Evolutionary conservation across 2,797 vertebrate species (phyloP).

Genomic region (Streptopelia turtur): DNA sequence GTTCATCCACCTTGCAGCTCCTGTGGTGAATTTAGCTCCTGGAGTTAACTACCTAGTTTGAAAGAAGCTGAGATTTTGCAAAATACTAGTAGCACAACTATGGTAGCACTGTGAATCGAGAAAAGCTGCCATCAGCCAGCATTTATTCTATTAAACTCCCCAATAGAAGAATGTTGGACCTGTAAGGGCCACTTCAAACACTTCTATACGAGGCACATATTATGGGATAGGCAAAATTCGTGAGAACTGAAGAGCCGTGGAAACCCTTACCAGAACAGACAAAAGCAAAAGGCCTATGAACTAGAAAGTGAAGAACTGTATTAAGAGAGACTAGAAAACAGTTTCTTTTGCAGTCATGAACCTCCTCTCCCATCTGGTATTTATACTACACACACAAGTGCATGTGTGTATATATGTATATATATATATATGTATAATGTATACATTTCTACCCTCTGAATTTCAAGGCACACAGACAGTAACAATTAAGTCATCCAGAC

Average conservation of each 20-base stretch:
- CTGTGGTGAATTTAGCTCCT: not conserved
- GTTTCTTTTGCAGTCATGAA: conserved; percentile 3
- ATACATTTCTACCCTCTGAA: not conserved
- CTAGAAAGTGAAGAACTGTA: not conserved
- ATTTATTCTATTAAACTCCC: not conserved
- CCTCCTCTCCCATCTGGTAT: conserved; percentile 35
- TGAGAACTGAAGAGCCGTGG: not conserved
- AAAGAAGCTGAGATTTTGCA: not conserved
- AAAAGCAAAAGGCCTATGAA: not conserved
- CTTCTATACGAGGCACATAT: not conserved
- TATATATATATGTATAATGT: not conserved
- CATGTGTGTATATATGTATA: not conserved
- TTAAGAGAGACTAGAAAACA: not conserved
- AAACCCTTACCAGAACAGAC: not conserved
- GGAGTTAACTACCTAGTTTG: not conserved
- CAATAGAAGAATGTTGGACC: not conserved
- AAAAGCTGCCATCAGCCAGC: not conserved
- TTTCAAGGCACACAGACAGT: not conserved
- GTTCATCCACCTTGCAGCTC: not conserved
- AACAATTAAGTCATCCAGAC: conserved; percentile 2
- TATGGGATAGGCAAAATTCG: accelerated
- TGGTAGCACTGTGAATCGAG: not conserved
- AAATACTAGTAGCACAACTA: not conserved
- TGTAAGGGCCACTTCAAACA: accelerated
- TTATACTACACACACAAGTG: not conserved